phyloP scores from a whole-genome alignment of 2,888 invertebrate genomes.

The Synanthedon formicaeformis region DNA sequence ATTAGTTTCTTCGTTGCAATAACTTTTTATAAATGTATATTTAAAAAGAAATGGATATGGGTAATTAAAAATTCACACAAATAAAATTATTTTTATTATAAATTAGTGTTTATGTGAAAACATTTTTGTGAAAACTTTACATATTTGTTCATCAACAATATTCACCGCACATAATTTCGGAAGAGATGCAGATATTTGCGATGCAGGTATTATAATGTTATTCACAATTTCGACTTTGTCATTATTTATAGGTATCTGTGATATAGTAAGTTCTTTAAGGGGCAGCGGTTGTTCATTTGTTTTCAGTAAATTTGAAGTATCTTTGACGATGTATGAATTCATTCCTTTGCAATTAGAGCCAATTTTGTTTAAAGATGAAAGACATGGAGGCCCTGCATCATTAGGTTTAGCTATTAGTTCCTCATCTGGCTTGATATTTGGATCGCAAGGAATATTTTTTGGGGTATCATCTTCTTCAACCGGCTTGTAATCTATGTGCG shows the following conservation, averaged over 20 bases:
- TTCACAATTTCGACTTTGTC: not conserved
- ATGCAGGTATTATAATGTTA: not conserved
- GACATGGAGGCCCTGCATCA: no score
- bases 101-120: not conserved
- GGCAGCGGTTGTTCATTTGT: no score
- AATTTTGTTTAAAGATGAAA: no score
- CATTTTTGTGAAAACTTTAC: not conserved
- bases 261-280: not conserved
- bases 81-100: not conserved
- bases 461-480: no score
- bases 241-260: not conserved
- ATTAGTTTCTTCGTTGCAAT: no score
- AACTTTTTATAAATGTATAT: no score
- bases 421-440: no score
- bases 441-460: no score
- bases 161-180: constrained; percentile 17
- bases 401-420: no score
- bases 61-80: no score
- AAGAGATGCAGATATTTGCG: not conserved
- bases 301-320: not conserved
- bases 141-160: constrained; percentile 16
- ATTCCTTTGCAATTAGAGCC: not conserved
- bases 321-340: not conserved
- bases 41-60: no score
- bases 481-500: no score